Base-by-base conservation (phyloP, 2,113 vertebrate species). In the Elephantulus edwardii region DNA sequence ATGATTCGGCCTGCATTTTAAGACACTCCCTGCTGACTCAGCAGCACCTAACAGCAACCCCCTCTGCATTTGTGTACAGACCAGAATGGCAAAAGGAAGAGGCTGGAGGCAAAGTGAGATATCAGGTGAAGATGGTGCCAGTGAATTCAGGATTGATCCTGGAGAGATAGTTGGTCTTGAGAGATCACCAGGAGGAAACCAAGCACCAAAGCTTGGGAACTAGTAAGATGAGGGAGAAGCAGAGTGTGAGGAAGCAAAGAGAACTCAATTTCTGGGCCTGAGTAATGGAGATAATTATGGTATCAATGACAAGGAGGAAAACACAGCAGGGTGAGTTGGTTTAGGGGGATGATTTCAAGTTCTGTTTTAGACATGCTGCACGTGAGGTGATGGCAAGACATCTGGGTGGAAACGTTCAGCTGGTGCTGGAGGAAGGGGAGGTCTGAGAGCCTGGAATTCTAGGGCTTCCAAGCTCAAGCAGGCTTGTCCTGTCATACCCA, bases 31-130 rank as follows among this genome's bases (percentile, higher is more conserved):
- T 24, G 26, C 54, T n/a, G 54, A 14, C 54, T 14, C 20, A 17
- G 12, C 54, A 56, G 58, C 20, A 16, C 6, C 10, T 76, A 56
- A 10, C 0, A 3, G 88, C 38, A 54, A n/a, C 46, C 28, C 78
- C n/a, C 0, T 1, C 0, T 0, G 28, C 58, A 20, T 38, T 22
- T 30, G 2, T 19, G 33, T 24, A 50, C 6, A 5, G 66, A 48
- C 44, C 33, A 8, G 42, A 40, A 8, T 20, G 24, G 40, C n/a
- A n/a, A 3, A 0, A 46, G 72, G 33, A 24, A n/a, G 46, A 22
- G 35, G 56, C 4, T 38, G 66, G 40, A 54, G 52, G 54, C 46
- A 50, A 64, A 46, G 11, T 40, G 22, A 71, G 5, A 24, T 71
- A 22, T 26, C 38, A 42, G 38, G 6, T 42, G 20, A 71, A 17